A percentile compares a stretch with the other conserved stretches of the same genome.
phyloP scores from a whole-genome alignment of 1,140 invertebrate species.

The Mercenaria mercenaria region DNA sequence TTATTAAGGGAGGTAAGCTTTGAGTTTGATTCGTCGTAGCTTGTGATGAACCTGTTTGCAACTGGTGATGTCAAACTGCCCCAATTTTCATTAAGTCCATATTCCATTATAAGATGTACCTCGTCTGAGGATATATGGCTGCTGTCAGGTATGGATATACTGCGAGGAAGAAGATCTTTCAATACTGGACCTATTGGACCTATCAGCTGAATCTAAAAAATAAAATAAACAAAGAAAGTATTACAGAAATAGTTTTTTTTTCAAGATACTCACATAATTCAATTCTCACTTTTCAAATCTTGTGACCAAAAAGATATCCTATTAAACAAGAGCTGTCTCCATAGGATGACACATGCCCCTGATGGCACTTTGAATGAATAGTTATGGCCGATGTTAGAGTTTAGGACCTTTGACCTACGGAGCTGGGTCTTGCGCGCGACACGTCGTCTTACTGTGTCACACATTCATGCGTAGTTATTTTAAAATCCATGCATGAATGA shows the following conservation, averaged over 20 bases:
- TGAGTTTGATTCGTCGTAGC: conserved; percentile 85
- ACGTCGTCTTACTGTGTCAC: too few species aligned
- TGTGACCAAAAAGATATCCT: too few species aligned
- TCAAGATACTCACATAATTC: too few species aligned
- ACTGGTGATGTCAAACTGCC: conserved; percentile 83
- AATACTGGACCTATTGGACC: conserved; percentile 87
- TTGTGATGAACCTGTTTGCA: conserved; percentile 87
- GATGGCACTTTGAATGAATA: too few species aligned
- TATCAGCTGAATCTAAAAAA: conserved; percentile 84
- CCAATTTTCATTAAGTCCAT: conserved; percentile 85
- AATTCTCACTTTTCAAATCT: too few species aligned
- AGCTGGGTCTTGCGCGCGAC: too few species aligned
- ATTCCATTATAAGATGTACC: conserved; percentile 87
- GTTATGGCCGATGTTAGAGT: too few species aligned
- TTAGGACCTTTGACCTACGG: too few species aligned
- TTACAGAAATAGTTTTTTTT: neutral
- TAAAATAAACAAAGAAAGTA: conserved; percentile 10
- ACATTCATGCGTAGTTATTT: too few species aligned
- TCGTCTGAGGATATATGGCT: conserved; percentile 85
- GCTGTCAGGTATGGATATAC: conserved; percentile 79
- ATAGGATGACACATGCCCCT: too few species aligned
- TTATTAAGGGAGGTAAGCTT: conserved; percentile 84
- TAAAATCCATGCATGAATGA: too few species aligned
- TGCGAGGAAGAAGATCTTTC: conserved; percentile 82
- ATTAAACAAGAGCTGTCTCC: too few species aligned